These are phyloP conservation scores for Aphelinus certus DNA, from an alignment of 1,140 invertebrate species.

Conservation along the genomic window DNA sequence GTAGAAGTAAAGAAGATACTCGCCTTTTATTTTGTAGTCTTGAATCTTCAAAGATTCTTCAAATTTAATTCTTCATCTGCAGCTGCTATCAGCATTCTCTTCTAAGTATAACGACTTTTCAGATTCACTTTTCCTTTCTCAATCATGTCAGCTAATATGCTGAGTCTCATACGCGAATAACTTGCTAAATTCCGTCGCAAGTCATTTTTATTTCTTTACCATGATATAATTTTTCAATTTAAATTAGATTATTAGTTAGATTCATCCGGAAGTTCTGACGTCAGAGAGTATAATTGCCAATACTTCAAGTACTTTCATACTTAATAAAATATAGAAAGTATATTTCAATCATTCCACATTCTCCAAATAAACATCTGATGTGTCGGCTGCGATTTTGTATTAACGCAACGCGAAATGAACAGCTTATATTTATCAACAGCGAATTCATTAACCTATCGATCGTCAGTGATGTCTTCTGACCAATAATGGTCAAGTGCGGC, in stretches of 20 bases:
- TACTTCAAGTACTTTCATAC: slow-evolving; percentile 27
- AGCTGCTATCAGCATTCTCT: slow-evolving; percentile 9
- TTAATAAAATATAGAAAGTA: slow-evolving; percentile 7
- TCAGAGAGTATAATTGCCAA: slow-evolving; percentile 35
- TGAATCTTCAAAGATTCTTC: background rate
- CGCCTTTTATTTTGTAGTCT: slow-evolving; percentile 40
- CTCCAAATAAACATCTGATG: background rate
- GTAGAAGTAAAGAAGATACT: slow-evolving; percentile 41
- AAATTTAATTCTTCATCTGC: slow-evolving; percentile 12
- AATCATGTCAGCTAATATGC: slow-evolving; percentile 1
- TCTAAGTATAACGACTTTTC: slow-evolving; percentile 12
- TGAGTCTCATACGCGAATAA: slow-evolving; percentile 21
- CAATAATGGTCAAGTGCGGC: slow-evolving; percentile 63
- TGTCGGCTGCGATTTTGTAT: slow-evolving; percentile 25
- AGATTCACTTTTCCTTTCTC: slow-evolving; percentile 19
- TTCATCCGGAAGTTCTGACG: slow-evolving; percentile 34
- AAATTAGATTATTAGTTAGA: background rate
- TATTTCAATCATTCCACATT: slow-evolving; percentile 8
- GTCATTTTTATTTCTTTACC: background rate
- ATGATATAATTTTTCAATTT: no score
- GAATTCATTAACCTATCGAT: slow-evolving; percentile 51
- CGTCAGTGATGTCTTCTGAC: slow-evolving; percentile 61
- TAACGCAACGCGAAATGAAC: slow-evolving; percentile 35
- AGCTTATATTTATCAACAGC: slow-evolving; percentile 29
- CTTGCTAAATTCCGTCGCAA: slow-evolving; percentile 19